These are phyloP conservation scores for Sorex araneus DNA, from an alignment of 2,113 vertebrate genomes.

Conservation along the genomic window DNA sequence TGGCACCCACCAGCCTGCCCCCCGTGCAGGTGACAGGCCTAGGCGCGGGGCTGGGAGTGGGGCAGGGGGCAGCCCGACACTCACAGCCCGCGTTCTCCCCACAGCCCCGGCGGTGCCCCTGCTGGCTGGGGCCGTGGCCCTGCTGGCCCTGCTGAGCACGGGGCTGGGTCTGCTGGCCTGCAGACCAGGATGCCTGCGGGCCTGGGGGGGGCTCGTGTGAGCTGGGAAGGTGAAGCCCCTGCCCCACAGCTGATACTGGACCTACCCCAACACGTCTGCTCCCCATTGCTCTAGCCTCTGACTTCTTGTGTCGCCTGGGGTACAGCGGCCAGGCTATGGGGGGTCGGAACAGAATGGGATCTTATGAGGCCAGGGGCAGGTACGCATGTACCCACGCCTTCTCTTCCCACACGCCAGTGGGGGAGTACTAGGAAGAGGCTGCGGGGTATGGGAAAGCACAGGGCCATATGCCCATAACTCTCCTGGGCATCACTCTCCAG, in stretches of 20 bases:
- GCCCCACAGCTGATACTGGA: not conserved
- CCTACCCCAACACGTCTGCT: slow-evolving; percentile 67
- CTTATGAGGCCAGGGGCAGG: no score
- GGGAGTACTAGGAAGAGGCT: no score
- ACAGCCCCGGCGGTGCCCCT: slow-evolving; percentile 68
- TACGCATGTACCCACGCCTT: no score
- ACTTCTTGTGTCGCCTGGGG: slow-evolving; percentile 36
- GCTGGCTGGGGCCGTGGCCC: slow-evolving; percentile 74
- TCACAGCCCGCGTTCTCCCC: not conserved
- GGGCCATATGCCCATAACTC: no score
- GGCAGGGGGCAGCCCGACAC: not conserved
- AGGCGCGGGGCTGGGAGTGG: not conserved
- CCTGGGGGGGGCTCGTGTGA: slow-evolving; percentile 70
- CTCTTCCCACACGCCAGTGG: no score
- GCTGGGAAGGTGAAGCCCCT: not conserved
- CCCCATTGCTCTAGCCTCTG: slow-evolving; percentile 14
- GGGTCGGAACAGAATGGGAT: no score
- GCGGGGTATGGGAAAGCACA: no score
- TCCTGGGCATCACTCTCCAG: no score
- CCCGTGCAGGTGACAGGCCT: slow-evolving; percentile 65
- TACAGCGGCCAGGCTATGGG: no score
- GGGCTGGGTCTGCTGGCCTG: slow-evolving; percentile 77
- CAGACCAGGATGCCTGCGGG: slow-evolving; percentile 70
- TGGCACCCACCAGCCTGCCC: not conserved
- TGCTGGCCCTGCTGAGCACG: slow-evolving; percentile 62